Conservation (phyloP, 2,797 vertebrate species). For the Champsocephalus gunnari region DNA sequence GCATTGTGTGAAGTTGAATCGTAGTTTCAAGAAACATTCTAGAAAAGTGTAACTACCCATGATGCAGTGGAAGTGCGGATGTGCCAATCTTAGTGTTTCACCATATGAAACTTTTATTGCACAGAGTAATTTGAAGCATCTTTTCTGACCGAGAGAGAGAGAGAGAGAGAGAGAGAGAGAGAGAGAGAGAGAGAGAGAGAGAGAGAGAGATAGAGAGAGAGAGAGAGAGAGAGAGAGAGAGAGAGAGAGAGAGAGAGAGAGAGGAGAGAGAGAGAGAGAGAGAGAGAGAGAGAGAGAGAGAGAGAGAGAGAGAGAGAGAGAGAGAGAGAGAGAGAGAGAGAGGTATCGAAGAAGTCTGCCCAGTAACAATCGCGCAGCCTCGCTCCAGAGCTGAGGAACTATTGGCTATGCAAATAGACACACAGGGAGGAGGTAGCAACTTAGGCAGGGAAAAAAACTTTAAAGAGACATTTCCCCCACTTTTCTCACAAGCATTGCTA, state of each 20-base stretch:
- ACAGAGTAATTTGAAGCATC: neutral
- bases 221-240: too few species aligned
- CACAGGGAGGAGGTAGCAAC: conserved; percentile 89
- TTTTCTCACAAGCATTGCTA: conserved; percentile 68
- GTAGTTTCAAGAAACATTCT: conserved; percentile 5
- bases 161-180: neutral
- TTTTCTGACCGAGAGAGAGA: neutral
- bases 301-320: conserved; percentile 23
- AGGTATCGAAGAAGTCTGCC: conserved; percentile 87
- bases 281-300: conserved; percentile 18
- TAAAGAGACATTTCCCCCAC: conserved; percentile 91
- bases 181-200: conserved; percentile 2
- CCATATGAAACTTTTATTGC: too few species aligned
- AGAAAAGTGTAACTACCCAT: neutral
- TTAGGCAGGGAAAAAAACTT: conserved; percentile 85
- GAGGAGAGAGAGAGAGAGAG: neutral
- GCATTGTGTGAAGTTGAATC: neutral
- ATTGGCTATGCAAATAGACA: conserved; percentile 94
- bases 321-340: conserved; percentile 15
- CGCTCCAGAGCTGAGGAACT: conserved; percentile 85
- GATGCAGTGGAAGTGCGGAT: neutral
- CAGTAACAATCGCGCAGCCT: conserved; percentile 93
- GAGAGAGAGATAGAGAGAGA: conserved; percentile 2
- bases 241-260: too few species aligned
- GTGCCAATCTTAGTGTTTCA: neutral